A percentile compares a stretch with the other conserved stretches of the same genome.
Conservation (phyloP, 2,888 invertebrate genomes). For the Charanyca ferruginea region DNA sequence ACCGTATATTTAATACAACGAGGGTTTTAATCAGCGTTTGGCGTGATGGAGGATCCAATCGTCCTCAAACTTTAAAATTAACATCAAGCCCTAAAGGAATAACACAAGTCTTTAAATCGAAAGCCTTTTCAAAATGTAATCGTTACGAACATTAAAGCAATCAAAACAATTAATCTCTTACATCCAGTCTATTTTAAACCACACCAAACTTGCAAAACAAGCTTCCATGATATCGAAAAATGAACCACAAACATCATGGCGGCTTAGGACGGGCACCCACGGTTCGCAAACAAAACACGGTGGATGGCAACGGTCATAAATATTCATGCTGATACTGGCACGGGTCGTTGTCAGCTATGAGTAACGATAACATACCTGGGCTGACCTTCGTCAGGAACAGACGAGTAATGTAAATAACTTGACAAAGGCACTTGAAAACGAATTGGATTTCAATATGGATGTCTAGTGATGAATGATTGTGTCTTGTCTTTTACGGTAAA, state of each 20-base stretch:
- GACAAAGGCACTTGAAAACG: constrained; percentile 33
- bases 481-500: neutral
- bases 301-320: constrained; percentile 52
- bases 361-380: constrained; percentile 71
- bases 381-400: constrained; percentile 66
- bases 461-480: constrained; percentile 18
- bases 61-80: too few species aligned
- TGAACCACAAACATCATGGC: constrained; percentile 24
- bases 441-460: constrained; percentile 44
- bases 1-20: neutral
- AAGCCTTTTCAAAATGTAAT: constrained; percentile 3
- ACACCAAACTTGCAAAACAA: constrained; percentile 20
- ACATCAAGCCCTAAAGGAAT: neutral
- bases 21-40: neutral
- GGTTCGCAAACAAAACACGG: constrained; percentile 53
- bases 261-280: constrained; percentile 26
- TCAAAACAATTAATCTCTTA: neutral
- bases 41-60: neutral
- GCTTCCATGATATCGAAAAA: constrained; percentile 31
- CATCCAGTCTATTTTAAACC: constrained; percentile 23
- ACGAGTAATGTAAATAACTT: constrained; percentile 47
- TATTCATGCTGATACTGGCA: constrained; percentile 64
- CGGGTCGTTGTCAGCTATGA: constrained; percentile 54
- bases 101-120: neutral
- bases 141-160: neutral